Base-by-base conservation (phyloP, 2,113 vertebrate species). In the Phalacrocorax brasilianus region DNA sequence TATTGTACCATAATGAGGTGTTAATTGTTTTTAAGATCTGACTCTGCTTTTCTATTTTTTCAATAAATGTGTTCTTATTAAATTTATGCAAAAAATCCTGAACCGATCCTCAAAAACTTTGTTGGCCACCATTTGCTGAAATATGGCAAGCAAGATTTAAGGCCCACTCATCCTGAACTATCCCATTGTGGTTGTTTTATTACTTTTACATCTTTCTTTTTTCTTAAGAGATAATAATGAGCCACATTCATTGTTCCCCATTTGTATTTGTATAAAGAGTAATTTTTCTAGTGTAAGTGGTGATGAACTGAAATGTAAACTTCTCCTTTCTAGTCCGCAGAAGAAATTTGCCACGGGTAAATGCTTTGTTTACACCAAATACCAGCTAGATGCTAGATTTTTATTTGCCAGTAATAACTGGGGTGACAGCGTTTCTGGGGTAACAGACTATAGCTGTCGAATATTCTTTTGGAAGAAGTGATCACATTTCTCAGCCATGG, bases 401-500 rank as follows among this genome's bases (percentile, higher is more conserved):
- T 93, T 77, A 62, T 88, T 91, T 83, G 18, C 32, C 32, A n/a
- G 24, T 81, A 71, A 67, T 71, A 92, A 86, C 32, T 55, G 49
- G 76, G 86, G 63, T 40, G 74, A 28, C 23, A 50, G 10, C 13
- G 8, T 84, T 95, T 84, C 91, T 96, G 65, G 27, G n/a, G 32
- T 89, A 85, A 84, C 53, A 2, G 0, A 67, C 58, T 83, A 20
- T 45, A 91, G 33, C 68, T 91, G 83, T 95, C 26, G 8, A 89
- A 78, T 81, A 87, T 74, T 78, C 68, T 95, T 86, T 77, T 71
- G 83, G 91, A 92, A 92, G 55, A 92, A 92, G 47, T 55, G 52
- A 84, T 95, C 79, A 71, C 52, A 47, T 92, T 95, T 91, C 59
- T 77, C 47, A 74, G 35, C 59, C 61, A 40, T 50, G 70, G 83